Conservation (phyloP, 1,140 invertebrate species). For the Oreohelix idahoensis region DNA sequence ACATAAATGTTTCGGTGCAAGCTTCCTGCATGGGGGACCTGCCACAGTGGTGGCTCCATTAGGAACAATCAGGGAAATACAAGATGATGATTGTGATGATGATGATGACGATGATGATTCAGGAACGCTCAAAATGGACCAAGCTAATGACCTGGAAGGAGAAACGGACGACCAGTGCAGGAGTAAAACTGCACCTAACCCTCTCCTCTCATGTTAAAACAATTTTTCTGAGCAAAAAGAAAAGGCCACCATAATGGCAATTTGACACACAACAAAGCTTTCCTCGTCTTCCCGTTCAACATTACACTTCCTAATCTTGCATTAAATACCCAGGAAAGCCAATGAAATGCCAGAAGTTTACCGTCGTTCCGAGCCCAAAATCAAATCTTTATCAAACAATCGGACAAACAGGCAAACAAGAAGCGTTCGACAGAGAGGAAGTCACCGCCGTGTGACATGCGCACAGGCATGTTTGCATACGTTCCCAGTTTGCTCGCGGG, state of each 20-base stretch:
- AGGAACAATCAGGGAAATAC: no score
- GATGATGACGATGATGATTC: no score
- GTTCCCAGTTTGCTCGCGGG: not conserved
- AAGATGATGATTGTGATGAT: no score
- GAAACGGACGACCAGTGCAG: no score
- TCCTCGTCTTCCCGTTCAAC: not conserved
- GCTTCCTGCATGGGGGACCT: no score
- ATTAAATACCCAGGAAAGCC: not conserved
- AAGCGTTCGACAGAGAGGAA: not conserved
- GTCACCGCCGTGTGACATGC: slow-evolving; percentile 2
- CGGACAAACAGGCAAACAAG: slow-evolving; percentile 10
- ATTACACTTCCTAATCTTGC: not conserved
- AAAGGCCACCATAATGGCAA: not conserved
- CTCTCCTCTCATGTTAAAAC: no score
- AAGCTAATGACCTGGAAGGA: no score
- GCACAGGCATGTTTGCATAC: not conserved
- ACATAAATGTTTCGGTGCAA: no score
- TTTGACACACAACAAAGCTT: not conserved
- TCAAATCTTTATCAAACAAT: slow-evolving; percentile 10
- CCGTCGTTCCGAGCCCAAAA: not conserved
- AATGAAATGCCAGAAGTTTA: not conserved
- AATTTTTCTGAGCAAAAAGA: no score
- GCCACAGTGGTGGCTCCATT: no score
- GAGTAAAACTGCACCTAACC: no score
- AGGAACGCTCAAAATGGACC: no score